Base-by-base conservation (phyloP, 2,888 invertebrate genomes). In the Diarsia dahlii region DNA sequence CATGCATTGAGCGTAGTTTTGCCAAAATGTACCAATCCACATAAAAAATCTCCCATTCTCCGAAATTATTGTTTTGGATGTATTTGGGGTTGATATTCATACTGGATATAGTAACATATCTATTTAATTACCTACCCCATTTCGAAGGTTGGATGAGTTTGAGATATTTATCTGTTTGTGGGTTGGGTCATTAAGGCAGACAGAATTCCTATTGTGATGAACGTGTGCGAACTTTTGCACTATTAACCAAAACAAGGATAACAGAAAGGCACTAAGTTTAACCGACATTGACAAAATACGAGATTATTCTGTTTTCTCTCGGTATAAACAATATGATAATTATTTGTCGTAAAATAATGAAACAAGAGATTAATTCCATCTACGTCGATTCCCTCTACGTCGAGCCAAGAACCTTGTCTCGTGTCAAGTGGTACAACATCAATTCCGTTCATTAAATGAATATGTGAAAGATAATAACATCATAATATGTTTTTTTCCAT, bases 21-120 rank as follows among this genome's bases (percentile, higher is more conserved):
- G 45, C 15, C 8, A 63, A 63, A 63, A 63, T 15, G 45, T n/a
- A 63, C n/a, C 45, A 63, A 63, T 45, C 63, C 45, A 63, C 63
- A 45, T 45, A 20, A 39, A 13, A 45, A n/a, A 9, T n/a, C 5
- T 62, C 45, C n/a, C 13, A 3, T 45, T n/a, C 45, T 63, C 13
- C 45, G 13, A 63, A 63, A n/a, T 45, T 12, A 62, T 39, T 62
- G 20, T n/a, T 60, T 60, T 28, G 18, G 9, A 28, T 18, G 23
- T 56, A 6, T 56, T 56, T 56, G 18, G 18, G 28, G 28, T 28
- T 28, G 28, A 28, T 58, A 28, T 18, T 34, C 28, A 28, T 34
- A 60, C 28, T 28, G 15, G 18, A 6, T 15, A 58, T 15, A 58
- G 15, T 58, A 23, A 15, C 15, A 28, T 15, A 56, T 2, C 5